phyloP scores from a whole-genome alignment of 2,888 invertebrate genomes.

The Melanostoma mellinum region DNA sequence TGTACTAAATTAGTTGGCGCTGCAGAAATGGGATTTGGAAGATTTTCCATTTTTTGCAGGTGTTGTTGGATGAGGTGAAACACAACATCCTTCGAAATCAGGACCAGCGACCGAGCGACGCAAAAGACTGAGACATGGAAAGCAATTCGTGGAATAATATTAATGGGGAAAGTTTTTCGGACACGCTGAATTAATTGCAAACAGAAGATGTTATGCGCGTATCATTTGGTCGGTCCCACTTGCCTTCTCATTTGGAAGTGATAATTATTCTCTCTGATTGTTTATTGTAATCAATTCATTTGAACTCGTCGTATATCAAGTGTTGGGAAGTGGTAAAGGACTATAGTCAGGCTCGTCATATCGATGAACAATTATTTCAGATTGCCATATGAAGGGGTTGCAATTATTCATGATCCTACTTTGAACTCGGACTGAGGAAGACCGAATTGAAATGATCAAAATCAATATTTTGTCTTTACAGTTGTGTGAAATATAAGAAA shows the following conservation, averaged over 20 bases:
- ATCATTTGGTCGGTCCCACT: constrained; percentile 4
- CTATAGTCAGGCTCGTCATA: neutral
- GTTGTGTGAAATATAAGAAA: too few species aligned
- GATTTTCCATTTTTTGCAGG: constrained; percentile 11
- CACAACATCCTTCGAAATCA: neutral
- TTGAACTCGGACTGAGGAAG: too few species aligned
- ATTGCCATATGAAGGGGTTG: too few species aligned
- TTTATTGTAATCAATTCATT: constrained; percentile 30
- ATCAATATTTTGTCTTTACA: too few species aligned
- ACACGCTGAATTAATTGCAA: constrained; percentile 50
- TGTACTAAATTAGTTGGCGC: constrained; percentile 14
- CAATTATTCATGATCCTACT: too few species aligned
- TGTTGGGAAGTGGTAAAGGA: neutral
- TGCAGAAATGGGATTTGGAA: neutral
- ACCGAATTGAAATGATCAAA: too few species aligned
- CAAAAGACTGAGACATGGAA: constrained; percentile 2
- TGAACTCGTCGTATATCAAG: neutral
- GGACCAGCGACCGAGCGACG: neutral
- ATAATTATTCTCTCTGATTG: constrained; percentile 32
- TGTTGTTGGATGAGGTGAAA: neutral
- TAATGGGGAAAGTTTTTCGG: constrained; percentile 38
- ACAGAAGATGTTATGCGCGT: constrained; percentile 36
- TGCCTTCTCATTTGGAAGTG: constrained; percentile 3
- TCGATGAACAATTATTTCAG: too few species aligned
- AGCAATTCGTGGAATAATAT: constrained; percentile 3